These are phyloP conservation scores for Heliconius congener DNA, from an alignment of 1,140 invertebrate genomes.

Conservation along the genomic window DNA sequence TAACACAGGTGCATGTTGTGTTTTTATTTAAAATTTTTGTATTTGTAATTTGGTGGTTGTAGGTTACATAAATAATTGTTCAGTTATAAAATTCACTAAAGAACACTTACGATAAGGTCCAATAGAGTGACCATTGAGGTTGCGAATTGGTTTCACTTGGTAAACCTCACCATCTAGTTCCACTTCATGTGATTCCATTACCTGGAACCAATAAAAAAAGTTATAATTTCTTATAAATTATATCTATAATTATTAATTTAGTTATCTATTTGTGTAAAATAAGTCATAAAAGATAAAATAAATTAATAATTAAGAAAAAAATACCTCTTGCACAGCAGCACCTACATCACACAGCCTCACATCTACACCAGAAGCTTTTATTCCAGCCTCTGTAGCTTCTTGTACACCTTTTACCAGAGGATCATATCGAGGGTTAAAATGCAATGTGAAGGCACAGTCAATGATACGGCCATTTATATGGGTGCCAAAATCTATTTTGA, in stretches of 20 bases:
- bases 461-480: conserved; percentile 99
- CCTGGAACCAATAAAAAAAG: conserved; percentile 47
- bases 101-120: conserved; percentile 92
- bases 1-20: neutral
- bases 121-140: conserved; percentile 99
- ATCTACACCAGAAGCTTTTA: conserved; percentile 97
- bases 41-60: neutral
- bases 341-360: conserved; percentile 98
- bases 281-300: too few relatives aligned
- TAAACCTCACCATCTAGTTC: conserved; percentile 98
- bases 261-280: neutral
- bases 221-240: neutral
- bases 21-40: neutral
- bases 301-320: neutral
- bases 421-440: conserved; percentile 99
- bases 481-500: conserved; percentile 99
- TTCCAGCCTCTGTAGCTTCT: conserved; percentile 99
- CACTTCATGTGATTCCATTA: conserved; percentile 99
- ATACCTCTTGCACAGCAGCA: conserved; percentile 95
- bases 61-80: too few relatives aligned
- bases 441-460: conserved; percentile 98
- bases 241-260: too few relatives aligned
- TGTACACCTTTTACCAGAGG: conserved; percentile 96
- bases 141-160: conserved; percentile 98
- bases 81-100: neutral